phyloP scores from a whole-genome alignment of 2,113 vertebrate species.

The Patagioenas fasciata region DNA sequence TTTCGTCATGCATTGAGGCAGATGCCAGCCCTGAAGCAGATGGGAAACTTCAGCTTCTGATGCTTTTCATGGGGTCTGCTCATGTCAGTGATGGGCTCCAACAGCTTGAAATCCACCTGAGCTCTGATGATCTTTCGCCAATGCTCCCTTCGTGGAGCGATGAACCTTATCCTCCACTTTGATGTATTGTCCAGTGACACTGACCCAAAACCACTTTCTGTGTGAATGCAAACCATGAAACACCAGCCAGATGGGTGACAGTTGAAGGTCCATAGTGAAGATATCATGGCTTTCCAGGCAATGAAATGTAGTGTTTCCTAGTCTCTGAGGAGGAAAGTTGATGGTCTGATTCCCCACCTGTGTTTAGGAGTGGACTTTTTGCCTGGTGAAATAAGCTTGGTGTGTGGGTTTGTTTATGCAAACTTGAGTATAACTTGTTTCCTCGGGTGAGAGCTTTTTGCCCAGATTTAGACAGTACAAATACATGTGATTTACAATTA shows the following conservation, averaged over 20 bases:
- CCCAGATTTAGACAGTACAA: slow-evolving; percentile 34
- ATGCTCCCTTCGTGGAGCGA: not conserved
- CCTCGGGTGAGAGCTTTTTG: slow-evolving; percentile 30
- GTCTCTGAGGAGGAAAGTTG: rapidly evolving
- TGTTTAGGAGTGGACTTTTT: not conserved
- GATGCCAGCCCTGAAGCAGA: slow-evolving; percentile 8
- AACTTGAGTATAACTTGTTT: not conserved
- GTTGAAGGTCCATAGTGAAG: not conserved
- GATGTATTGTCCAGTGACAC: rapidly evolving
- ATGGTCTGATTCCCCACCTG: not conserved
- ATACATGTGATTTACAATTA: slow-evolving; percentile 50
- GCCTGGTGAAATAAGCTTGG: not conserved
- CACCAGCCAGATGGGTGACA: not conserved
- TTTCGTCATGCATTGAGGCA: slow-evolving; percentile 18
- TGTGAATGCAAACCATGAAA: not conserved
- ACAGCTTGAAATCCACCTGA: not conserved
- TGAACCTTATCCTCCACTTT: not conserved
- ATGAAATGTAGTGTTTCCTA: not conserved
- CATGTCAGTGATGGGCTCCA: not conserved
- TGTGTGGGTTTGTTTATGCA: slow-evolving; percentile 48
- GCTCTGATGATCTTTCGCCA: not conserved
- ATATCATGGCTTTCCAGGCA: not conserved
- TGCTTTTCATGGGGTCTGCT: not conserved
- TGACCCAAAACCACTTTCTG: not conserved
- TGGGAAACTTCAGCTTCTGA: not conserved